phyloP scores from a whole-genome alignment of 2,113 vertebrate genomes.

The Lonchura striata region DNA sequence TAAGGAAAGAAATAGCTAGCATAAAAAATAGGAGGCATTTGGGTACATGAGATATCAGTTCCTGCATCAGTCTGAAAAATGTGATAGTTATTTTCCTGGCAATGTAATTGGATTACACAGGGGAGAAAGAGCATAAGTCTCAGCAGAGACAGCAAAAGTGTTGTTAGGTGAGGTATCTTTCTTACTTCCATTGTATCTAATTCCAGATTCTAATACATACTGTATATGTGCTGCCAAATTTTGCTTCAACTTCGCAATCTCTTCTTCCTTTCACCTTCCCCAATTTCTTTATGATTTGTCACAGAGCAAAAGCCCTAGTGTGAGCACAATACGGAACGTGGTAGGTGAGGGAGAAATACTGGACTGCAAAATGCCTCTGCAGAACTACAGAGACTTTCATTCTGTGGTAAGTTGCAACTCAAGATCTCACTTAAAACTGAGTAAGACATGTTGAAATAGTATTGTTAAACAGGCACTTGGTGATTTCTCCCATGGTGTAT shows the following conservation, averaged over 20 bases:
- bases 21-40: background rate
- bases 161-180: background rate
- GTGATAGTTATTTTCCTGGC: background rate
- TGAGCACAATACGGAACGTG: background rate
- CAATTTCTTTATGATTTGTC: background rate
- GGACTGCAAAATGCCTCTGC: constrained; percentile 80
- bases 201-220: background rate
- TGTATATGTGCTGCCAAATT: background rate
- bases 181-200: background rate
- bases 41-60: background rate
- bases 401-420: constrained; percentile 75
- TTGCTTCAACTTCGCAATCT: background rate
- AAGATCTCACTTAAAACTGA: background rate
- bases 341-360: constrained; percentile 45
- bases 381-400: constrained; percentile 75
- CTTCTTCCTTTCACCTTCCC: background rate
- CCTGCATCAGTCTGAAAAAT: background rate
- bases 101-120: background rate
- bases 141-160: background rate
- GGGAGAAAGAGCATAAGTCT: background rate
- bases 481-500: background rate
- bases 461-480: background rate
- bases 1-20: background rate
- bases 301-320: constrained; percentile 63
- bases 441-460: background rate